A percentile compares a stretch with the other conserved stretches of the same genome.
Evolutionary conservation across 2,797 vertebrate species (phyloP).

Genomic region (Cryptoblepharus egeriae): DNA sequence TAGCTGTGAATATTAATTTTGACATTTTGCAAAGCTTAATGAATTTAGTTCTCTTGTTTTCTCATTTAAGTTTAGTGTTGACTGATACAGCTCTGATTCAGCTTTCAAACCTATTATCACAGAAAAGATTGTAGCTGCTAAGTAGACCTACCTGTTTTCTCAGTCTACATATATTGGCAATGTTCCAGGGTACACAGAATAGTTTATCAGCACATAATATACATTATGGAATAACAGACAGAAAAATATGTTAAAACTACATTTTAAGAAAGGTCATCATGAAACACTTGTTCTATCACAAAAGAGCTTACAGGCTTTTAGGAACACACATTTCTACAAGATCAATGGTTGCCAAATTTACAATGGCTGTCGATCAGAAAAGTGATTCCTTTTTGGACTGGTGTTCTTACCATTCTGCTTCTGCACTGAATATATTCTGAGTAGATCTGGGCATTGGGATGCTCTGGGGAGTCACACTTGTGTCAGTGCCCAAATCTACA

Average conservation of each 20-base stretch:
- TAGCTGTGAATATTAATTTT: constrained; percentile 84
- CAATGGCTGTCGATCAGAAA: too few species aligned
- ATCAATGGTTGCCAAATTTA: too few species aligned
- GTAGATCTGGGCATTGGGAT: too few species aligned
- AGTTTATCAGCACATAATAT: constrained; percentile 14
- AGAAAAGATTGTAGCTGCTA: constrained; percentile 48
- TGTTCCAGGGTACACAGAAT: constrained; percentile 8
- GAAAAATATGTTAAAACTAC: constrained; percentile 33
- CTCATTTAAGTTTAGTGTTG: constrained; percentile 65
- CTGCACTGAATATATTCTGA: too few species aligned
- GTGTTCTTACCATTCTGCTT: too few species aligned
- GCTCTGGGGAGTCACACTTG: too few species aligned
- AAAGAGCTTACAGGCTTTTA: not conserved
- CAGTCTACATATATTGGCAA: constrained; percentile 33
- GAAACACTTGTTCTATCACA: not conserved
- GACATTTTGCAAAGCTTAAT: constrained; percentile 79
- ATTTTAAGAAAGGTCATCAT: not conserved
- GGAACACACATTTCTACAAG: not conserved
- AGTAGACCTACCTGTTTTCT: constrained; percentile 28
- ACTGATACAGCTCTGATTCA: constrained; percentile 60
- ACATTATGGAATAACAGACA: not conserved
- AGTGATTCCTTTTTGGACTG: too few species aligned
- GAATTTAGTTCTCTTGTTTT: constrained; percentile 62
- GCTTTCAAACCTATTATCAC: constrained; percentile 60
- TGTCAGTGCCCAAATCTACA: too few species aligned